Conservation (phyloP, 2,113 vertebrate species). For the Prietella phreatophila region DNA sequence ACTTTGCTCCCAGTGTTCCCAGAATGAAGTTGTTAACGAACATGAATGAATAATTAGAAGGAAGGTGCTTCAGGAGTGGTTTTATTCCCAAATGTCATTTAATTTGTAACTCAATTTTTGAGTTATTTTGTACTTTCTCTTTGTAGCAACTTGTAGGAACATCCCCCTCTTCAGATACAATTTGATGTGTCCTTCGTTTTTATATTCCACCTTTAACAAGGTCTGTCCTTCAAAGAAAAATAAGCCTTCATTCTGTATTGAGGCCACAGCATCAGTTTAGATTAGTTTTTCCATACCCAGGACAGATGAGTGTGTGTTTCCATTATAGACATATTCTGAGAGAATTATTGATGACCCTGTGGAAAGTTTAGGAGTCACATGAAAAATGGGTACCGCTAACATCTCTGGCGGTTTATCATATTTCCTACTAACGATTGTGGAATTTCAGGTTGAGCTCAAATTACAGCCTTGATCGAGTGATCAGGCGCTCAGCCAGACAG, state of each 20-base stretch:
- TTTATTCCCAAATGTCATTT: neutral
- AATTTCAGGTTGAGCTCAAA: conserved; percentile 42
- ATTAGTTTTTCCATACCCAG: conserved; percentile 31
- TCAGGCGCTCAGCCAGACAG: conserved; percentile 41
- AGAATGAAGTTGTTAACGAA: neutral
- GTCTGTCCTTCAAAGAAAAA: conserved; percentile 9
- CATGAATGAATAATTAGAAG: neutral
- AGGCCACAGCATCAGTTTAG: conserved; percentile 15
- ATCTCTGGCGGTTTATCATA: conserved; percentile 38
- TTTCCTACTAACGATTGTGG: conserved; percentile 42
- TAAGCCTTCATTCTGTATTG: neutral
- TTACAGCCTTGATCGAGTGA: conserved; percentile 48
- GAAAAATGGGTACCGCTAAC: conserved; percentile 14
- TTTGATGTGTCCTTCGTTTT: conserved; percentile 3
- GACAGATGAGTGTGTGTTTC: conserved; percentile 12
- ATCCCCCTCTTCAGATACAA: neutral
- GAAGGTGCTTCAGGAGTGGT: neutral
- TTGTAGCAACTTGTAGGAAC: neutral
- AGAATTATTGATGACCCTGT: conserved; percentile 50
- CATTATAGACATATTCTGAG: conserved; percentile 30
- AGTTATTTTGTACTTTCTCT: neutral
- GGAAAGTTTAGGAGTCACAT: neutral
- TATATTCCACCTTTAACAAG: neutral
- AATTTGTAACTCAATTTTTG: neutral
- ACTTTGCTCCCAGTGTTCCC: neutral